Evolutionary conservation across 2,797 vertebrate species (phyloP), one percentile per base, ranked within the genome.

Genomic region (Orestias chungarensis): DNA sequence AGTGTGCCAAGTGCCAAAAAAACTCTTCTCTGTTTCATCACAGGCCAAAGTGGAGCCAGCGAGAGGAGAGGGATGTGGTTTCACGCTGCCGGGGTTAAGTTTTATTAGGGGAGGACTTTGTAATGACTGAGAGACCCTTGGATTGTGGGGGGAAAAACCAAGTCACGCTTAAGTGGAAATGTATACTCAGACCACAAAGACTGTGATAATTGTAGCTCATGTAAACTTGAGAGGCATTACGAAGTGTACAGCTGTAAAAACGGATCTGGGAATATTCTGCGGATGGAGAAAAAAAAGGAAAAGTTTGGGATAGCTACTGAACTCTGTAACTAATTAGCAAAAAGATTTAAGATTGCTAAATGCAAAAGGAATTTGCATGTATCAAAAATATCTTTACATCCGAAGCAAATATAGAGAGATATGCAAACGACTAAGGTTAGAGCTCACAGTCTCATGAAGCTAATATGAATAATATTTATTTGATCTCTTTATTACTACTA

Each of bases 121-220:
- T 81, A 82, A 86, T 74, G 85, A 87, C 82, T 74, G 77, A 71
- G 82, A 77, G 75, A 80, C 70, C 55, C 2, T 18, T 62, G 74
- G 12, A 66, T 18, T 15, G 3, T 15, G 50, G 25, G 55, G 64
- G 75, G 73, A 70, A 68, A 59, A 68, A 80, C 73, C 67, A 76
- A 87, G 90, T 91, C 91, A 92, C 86, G 88, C 85, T 92, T 83
- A 81, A 71, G 85, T 91, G 88, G 80, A 90, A 90, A 90, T 72
- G 79, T 88, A 92, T 86, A 87, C 87, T 75, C 69, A 38, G 74
- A 72, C 77, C 75, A 76, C 91, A 91, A 93, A 91, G 91, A 91
- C 82, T 74, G 88, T 73, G 85, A 89, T 90, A 91, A 90, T 77
- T 86, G 84, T 57, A 66, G 82, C 75, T 73, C 75, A 79, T 84